Evolutionary conservation across 2,113 vertebrate species (phyloP).

Genomic region (Ovibos moschatus): DNA sequence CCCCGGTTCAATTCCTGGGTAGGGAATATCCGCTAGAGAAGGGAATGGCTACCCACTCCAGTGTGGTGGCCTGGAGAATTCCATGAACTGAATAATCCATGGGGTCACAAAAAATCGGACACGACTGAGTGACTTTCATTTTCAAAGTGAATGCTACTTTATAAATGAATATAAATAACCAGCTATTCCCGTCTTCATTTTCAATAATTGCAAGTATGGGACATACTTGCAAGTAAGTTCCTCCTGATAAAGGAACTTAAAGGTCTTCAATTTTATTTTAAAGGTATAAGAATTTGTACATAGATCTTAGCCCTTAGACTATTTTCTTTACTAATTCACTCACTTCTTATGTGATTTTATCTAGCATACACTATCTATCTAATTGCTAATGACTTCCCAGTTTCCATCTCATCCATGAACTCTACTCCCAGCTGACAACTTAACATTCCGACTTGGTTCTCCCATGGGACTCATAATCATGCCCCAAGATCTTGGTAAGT

Average conservation of each 20-base stretch:
- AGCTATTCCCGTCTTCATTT: neutral
- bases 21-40: neutral
- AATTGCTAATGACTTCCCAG: neutral
- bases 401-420: neutral
- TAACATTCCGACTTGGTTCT: neutral
- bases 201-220: neutral
- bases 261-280: neutral
- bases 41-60: neutral
- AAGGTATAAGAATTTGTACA: neutral
- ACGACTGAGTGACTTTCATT: neutral
- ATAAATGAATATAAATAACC: neutral
- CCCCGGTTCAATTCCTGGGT: neutral
- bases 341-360: neutral
- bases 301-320: neutral
- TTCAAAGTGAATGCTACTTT: neutral
- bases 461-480: neutral
- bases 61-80: neutral
- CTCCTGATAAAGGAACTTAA: neutral
- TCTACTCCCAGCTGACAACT: neutral
- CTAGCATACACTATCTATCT: neutral
- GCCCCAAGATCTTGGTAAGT: neutral
- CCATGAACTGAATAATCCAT: neutral
- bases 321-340: neutral
- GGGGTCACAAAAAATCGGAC: rapidly evolving
- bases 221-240: too few species aligned